Evolutionary conservation across 2,113 vertebrate genomes (phyloP).

Genomic region (Suncus etruscus): DNA sequence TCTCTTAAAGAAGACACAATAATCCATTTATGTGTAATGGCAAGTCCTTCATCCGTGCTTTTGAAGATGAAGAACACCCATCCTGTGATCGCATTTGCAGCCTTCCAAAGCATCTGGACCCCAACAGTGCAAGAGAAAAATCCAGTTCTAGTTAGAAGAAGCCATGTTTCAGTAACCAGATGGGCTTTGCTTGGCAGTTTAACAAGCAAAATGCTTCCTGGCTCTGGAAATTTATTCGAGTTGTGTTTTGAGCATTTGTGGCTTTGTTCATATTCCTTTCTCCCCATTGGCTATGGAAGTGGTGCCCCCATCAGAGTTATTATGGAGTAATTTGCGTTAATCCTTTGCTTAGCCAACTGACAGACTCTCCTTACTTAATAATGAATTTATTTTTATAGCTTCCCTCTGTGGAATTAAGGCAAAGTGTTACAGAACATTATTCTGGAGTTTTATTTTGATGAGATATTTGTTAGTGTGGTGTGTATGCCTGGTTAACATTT

Average conservation of each 20-base stretch:
- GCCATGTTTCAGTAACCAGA: constrained; percentile 61
- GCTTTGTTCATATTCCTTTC: constrained; percentile 15
- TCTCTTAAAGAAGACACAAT: not conserved
- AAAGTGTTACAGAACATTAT: not conserved
- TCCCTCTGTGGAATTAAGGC: not conserved
- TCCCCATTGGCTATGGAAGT: not conserved
- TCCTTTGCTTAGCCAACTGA: not conserved
- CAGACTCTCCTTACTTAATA: not conserved
- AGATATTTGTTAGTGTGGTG: not conserved
- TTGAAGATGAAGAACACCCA: not conserved
- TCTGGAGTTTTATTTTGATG: constrained; percentile 2
- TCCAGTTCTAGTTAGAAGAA: not conserved
- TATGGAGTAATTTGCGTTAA: not conserved
- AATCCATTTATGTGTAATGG: not conserved
- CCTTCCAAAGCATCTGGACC: not conserved
- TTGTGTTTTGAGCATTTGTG: not conserved
- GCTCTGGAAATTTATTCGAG: constrained; percentile 38
- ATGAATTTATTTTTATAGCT: not conserved
- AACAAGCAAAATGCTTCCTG: constrained; percentile 20
- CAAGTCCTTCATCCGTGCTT: not conserved
- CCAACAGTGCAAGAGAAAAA: not conserved
- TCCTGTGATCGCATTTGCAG: fast-evolving
- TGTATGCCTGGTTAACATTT: not conserved
- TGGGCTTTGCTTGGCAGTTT: constrained; percentile 46
- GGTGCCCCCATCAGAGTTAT: not conserved